Evolutionary conservation across 2,888 invertebrate genomes (phyloP).

Genomic region (Pseudeuparius sepicola): DNA sequence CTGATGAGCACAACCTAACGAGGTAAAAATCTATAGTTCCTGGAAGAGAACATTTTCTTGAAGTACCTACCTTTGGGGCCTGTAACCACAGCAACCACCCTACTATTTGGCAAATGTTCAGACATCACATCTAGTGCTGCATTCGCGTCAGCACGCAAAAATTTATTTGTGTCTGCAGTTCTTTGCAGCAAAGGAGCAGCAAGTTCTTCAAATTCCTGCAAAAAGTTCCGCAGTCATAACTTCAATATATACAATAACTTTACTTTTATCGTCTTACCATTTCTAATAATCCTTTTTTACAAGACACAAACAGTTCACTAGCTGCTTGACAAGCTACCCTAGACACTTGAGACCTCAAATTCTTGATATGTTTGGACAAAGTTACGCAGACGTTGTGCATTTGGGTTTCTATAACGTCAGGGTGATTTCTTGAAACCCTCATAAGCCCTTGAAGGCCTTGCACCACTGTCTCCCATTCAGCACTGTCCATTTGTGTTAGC

Average conservation of each 20-base stretch:
- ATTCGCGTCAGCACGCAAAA: slow-evolving; percentile 82
- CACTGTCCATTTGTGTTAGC: slow-evolving; percentile 55
- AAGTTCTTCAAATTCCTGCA: slow-evolving; percentile 76
- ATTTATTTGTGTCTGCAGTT: slow-evolving; percentile 88
- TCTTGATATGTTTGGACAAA: slow-evolving; percentile 70
- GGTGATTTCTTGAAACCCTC: slow-evolving; percentile 56
- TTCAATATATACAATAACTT: slow-evolving; percentile 5
- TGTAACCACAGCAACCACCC: slow-evolving; percentile 57
- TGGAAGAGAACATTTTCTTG: no score
- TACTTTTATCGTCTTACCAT: slow-evolving; percentile 43
- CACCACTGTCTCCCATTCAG: slow-evolving; percentile 74
- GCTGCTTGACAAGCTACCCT: slow-evolving; percentile 77
- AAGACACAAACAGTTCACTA: slow-evolving; percentile 63
- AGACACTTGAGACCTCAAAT: slow-evolving; percentile 87
- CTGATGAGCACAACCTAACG: slow-evolving; percentile 68
- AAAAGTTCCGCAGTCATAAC: no score
- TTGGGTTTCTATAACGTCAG: slow-evolving; percentile 51
- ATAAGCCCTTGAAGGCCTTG: slow-evolving; percentile 55
- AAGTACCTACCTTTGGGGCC: no score
- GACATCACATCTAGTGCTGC: slow-evolving; percentile 74
- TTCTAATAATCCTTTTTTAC: slow-evolving; percentile 45
- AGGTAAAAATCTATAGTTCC: no score
- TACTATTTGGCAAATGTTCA: slow-evolving; percentile 59
- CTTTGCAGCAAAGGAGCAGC: slow-evolving; percentile 72
- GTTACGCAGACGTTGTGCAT: slow-evolving; percentile 62